phyloP scores from a whole-genome alignment of 2,113 vertebrate genomes.

The Emydocephalus ijimae region DNA sequence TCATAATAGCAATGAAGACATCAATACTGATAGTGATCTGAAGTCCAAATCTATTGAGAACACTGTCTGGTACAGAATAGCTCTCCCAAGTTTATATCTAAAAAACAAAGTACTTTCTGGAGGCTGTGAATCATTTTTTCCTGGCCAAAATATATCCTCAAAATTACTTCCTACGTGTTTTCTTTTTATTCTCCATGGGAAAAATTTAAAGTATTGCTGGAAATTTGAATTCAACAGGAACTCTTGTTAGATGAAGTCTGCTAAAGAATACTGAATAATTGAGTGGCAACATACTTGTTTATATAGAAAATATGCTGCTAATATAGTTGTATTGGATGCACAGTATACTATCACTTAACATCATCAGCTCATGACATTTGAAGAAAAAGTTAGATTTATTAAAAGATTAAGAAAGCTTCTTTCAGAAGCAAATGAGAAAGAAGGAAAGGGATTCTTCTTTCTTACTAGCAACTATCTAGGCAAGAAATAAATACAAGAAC shows the following conservation, averaged over 20 bases:
- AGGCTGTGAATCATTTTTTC: background rate
- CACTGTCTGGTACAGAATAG: background rate
- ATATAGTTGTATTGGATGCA: background rate
- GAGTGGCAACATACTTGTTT: background rate
- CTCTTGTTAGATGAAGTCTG: background rate
- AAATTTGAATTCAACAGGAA: background rate
- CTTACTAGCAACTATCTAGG: background rate
- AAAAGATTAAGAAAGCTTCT: background rate
- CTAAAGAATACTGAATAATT: background rate
- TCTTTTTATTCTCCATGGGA: background rate
- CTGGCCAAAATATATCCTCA: background rate
- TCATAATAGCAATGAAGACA: background rate
- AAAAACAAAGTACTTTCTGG: background rate
- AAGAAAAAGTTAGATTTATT: background rate
- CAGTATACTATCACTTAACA: background rate
- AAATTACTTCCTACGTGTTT: background rate
- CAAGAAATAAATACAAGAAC: background rate
- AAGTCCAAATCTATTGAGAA: background rate
- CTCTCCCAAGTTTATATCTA: background rate
- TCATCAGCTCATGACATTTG: background rate
- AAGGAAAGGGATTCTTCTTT: background rate
- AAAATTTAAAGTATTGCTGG: background rate
- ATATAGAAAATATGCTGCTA: background rate
- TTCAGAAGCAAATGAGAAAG: background rate
- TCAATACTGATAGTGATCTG: background rate